A percentile compares a stretch with the other conserved stretches of the same genome.
phyloP scores from a whole-genome alignment of 2,113 vertebrate species.

The Tychaedon coryphoeus region DNA sequence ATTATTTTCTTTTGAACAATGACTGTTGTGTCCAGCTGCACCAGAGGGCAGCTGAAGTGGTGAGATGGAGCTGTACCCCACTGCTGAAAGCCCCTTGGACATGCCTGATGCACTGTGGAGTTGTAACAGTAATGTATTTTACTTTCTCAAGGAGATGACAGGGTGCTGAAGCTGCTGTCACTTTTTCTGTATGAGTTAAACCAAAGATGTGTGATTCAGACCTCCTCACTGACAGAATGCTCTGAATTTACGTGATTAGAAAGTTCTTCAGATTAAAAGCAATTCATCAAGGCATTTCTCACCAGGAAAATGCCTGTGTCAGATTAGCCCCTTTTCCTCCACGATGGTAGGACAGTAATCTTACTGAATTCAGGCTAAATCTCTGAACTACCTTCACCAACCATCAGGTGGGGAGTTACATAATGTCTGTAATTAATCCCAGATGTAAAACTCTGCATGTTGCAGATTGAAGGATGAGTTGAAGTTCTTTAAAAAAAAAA shows the following conservation, averaged over 20 bases:
- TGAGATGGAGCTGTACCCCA: background rate
- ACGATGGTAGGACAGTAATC: background rate
- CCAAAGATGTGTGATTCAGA: background rate
- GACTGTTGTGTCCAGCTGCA: background rate
- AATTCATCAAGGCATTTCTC: background rate
- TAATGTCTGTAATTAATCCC: background rate
- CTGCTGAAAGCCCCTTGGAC: background rate
- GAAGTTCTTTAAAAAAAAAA: background rate
- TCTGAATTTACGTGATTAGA: constrained; percentile 1
- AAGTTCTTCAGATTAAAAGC: background rate
- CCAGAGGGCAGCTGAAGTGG: background rate
- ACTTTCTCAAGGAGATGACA: background rate
- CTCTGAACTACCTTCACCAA: background rate
- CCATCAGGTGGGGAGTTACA: background rate
- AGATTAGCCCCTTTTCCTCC: background rate
- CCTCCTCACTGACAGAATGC: background rate
- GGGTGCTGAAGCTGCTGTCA: background rate
- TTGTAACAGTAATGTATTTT: background rate
- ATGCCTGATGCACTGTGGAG: background rate
- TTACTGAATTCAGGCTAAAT: background rate
- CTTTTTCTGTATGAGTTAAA: background rate
- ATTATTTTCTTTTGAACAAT: background rate
- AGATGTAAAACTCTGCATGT: background rate
- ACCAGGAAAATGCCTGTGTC: background rate
- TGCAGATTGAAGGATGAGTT: background rate